Base-by-base conservation (phyloP, 2,888 invertebrate genomes). In the Caenorhabditis macrosperma region DNA sequence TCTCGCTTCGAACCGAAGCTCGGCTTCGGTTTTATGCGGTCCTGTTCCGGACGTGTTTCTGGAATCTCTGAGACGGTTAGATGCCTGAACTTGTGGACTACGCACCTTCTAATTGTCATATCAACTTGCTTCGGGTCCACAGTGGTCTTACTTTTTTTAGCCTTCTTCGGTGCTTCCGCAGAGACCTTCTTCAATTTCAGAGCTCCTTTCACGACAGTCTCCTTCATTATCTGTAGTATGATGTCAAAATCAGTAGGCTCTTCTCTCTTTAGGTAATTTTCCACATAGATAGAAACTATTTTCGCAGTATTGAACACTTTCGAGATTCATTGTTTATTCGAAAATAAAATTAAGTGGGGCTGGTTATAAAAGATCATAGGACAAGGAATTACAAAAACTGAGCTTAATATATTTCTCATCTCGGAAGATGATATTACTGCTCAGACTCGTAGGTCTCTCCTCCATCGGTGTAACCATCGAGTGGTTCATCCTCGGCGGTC, bases 1-100 rank as follows among this genome's bases (percentile, higher is more conserved):
- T 46, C 88, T 82, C 50, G 84, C 82, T 64, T 89, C 83, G 74
- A 89, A 90, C n/a, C 88, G 86, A 63, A 88, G 55, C 75, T 90
- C 88, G 12, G 90, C 88, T 59, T 84, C 82, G 26, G 90, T 90
- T 77, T 88, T 90, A 41, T 74, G 74, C 22, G 74, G 59, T n/a
- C 75, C 67, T 10, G n/a, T 61, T n/a, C 67, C 61, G 54, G 67
- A 48, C 44, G 60, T 52, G 33, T 67, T 76, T 67, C 67, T 76
- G 66, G 75, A 76, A 76, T 61, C 66, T 67, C 67, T 67, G 54
- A 24, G 54, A 76, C 44, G 10, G 54, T 76, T 67, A 61, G 38
- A 1, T 1, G 12, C 24, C 48, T n/a, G 15, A 12, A n/a, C 12
- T 15, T 33, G 12, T 5, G 1, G 50, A n/a, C 9, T n/a, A 24